phyloP scores from a whole-genome alignment of 2,797 vertebrate species.

The Meriones psammophilus region DNA sequence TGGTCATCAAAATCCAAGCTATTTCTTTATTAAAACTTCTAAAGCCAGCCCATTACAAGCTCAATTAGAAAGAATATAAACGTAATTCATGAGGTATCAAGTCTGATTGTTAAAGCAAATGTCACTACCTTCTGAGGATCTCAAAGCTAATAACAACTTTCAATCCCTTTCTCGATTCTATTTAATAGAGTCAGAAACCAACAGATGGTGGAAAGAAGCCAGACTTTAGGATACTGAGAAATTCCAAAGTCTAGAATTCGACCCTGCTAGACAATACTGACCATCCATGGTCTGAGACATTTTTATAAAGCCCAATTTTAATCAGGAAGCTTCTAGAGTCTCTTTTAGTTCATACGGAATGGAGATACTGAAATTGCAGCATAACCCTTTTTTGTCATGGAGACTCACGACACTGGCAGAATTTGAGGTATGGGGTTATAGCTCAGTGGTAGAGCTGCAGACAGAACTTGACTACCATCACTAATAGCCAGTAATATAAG shows the following conservation, averaged over 20 bases:
- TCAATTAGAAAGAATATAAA: neutral
- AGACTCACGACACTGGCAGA: neutral
- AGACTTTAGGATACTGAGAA: neutral
- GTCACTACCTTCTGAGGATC: neutral
- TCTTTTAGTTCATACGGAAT: neutral
- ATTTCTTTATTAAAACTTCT: neutral
- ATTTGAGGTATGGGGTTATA: neutral
- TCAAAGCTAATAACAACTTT: neutral
- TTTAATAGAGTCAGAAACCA: neutral
- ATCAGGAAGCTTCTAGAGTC: neutral
- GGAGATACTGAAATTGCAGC: neutral
- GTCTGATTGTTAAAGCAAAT: neutral
- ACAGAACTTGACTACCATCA: neutral
- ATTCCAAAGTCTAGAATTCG: neutral
- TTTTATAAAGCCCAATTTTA: neutral
- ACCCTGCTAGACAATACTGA: neutral
- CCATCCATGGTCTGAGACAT: neutral
- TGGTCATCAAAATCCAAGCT: neutral
- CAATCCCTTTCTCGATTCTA: neutral
- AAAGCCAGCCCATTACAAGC: neutral
- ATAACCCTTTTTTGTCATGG: neutral
- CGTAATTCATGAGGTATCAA: neutral
- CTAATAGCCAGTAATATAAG: neutral
- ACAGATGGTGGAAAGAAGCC: neutral
- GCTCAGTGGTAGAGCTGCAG: neutral